phyloP scores from a whole-genome alignment of 2,888 invertebrate species.

The Coremacera marginata region DNA sequence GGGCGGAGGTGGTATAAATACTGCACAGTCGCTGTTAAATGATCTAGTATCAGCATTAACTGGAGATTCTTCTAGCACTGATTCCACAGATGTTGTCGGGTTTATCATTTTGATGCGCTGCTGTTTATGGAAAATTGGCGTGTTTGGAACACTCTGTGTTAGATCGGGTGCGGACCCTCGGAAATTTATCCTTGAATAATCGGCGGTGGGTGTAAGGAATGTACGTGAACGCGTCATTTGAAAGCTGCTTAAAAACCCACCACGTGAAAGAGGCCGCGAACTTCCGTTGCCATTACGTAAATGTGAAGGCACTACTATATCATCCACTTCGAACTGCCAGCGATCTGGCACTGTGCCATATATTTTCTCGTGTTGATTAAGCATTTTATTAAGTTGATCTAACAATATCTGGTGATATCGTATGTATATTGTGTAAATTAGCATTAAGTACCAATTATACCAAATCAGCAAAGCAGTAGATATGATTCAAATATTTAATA shows the following conservation, averaged over 20 bases:
- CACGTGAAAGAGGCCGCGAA: constrained; percentile 60
- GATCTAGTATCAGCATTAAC: not conserved
- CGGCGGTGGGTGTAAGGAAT: constrained; percentile 69
- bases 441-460: constrained; percentile 51
- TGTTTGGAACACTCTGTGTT: constrained; percentile 67
- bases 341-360: constrained; percentile 60
- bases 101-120: constrained; percentile 54
- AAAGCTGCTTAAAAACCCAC: constrained; percentile 71
- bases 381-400: constrained; percentile 53
- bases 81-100: constrained; percentile 53
- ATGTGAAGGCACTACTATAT: constrained; percentile 64
- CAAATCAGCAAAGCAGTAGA: constrained; percentile 34
- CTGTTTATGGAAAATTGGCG: constrained; percentile 61
- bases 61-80: constrained; percentile 57
- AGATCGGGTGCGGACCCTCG: constrained; percentile 68
- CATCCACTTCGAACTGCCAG: constrained; percentile 59
- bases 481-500: constrained; percentile 40
- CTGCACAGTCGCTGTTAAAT: not conserved
- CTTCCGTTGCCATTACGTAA: constrained; percentile 59
- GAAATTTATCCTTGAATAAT: constrained; percentile 59
- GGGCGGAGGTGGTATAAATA: constrained; percentile 28
- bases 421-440: constrained; percentile 35
- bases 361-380: constrained; percentile 56
- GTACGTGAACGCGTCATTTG: constrained; percentile 72
- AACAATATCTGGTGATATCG: constrained; percentile 51